phyloP scores from a whole-genome alignment of 2,113 vertebrate species.

The Natator depressus region DNA sequence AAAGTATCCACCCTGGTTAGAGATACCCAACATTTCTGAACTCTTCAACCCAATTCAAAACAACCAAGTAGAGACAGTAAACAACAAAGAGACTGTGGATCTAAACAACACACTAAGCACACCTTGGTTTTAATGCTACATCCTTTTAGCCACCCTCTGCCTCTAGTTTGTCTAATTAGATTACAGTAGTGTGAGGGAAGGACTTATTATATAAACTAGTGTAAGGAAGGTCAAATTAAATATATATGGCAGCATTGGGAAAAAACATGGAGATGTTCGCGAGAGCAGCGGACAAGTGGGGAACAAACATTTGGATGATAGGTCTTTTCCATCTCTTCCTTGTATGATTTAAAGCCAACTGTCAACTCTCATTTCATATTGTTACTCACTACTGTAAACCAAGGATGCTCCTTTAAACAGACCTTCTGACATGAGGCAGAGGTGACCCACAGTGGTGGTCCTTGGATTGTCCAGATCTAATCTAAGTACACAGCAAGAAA shows the following conservation, averaged over 20 bases:
- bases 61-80: background rate
- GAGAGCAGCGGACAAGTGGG: background rate
- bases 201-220: background rate
- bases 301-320: background rate
- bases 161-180: background rate
- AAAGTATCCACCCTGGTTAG: background rate
- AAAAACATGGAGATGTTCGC: background rate
- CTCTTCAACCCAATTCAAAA: background rate
- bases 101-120: background rate
- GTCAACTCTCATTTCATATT: background rate
- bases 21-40: background rate
- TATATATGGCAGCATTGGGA: background rate
- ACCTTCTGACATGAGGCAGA: background rate
- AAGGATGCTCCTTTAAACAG: background rate
- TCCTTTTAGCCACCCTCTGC: background rate
- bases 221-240: background rate
- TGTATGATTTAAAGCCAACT: accelerated
- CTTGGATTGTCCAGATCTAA: background rate
- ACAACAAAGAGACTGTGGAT: background rate
- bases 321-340: background rate
- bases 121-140: background rate
- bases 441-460: background rate
- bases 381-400: background rate
- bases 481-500: background rate
- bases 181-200: background rate